Conservation (phyloP, 2,888 invertebrate genomes). For the Trisateles emortualis region DNA sequence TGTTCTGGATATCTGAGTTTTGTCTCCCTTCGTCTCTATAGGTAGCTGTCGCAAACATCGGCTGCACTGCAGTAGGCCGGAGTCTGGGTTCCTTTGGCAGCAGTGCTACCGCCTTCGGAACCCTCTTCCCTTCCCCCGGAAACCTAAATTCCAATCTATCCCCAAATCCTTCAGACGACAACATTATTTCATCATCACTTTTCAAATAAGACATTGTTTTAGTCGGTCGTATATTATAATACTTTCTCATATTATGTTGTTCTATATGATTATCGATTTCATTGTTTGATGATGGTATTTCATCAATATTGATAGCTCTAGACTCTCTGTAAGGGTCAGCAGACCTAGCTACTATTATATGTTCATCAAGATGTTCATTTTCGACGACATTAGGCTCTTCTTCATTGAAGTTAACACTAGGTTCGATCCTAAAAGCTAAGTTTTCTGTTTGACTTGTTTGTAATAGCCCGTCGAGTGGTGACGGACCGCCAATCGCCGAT, state of each 20-base stretch:
- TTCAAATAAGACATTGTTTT: constrained; percentile 75
- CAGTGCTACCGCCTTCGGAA: constrained; percentile 90
- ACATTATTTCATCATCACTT: constrained; percentile 72
- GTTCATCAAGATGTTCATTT: constrained; percentile 65
- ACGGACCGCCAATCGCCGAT: constrained; percentile 74
- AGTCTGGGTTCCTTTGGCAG: constrained; percentile 90
- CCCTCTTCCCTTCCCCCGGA: constrained; percentile 93
- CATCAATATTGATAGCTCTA: constrained; percentile 85
- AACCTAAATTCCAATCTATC: constrained; percentile 80
- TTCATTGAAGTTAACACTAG: constrained; percentile 65
- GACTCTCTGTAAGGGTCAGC: constrained; percentile 82
- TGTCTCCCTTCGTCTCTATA: constrained; percentile 79
- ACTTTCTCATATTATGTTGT: constrained; percentile 77
- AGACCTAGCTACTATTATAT: constrained; percentile 83
- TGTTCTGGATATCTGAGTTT: constrained; percentile 93
- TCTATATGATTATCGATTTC: constrained; percentile 88
- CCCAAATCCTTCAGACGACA: constrained; percentile 75
- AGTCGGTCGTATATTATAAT: constrained; percentile 86
- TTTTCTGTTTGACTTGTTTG: constrained; percentile 72
- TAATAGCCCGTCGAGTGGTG: constrained; percentile 58
- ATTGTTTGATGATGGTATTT: constrained; percentile 84
- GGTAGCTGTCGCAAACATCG: constrained; percentile 84
- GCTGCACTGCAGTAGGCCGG: constrained; percentile 83
- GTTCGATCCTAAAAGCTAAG: constrained; percentile 75
- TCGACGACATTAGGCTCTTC: constrained; percentile 46